Percentiles rank a stretch among this genome's conserved stretches.
phyloP scores from a whole-genome alignment of 1,140 invertebrate species.

The Megathymus violae region DNA sequence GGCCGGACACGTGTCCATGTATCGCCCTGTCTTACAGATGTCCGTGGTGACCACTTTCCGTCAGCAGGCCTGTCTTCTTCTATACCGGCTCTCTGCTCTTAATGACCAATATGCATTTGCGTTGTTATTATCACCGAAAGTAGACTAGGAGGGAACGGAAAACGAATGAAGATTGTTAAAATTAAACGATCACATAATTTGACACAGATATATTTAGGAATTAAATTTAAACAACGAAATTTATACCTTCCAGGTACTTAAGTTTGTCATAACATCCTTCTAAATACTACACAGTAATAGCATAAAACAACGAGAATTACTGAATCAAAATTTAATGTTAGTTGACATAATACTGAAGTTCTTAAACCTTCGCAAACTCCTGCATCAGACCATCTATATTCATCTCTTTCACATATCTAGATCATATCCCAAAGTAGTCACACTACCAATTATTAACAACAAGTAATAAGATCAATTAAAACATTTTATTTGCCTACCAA shows the following conservation, averaged over 20 bases:
- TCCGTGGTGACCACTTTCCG: no score
- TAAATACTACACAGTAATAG: background rate
- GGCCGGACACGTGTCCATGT: no score
- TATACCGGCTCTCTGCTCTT: no score
- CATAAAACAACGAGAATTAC: background rate
- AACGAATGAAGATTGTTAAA: no score
- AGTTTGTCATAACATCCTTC: background rate
- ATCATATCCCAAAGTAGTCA: background rate
- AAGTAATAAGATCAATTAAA: background rate
- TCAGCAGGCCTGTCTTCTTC: no score
- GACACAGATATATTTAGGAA: background rate
- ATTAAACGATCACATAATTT: no score
- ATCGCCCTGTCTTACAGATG: no score
- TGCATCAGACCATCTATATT: no score
- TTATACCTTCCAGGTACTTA: background rate
- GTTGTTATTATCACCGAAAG: no score
- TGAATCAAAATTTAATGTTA: background rate
- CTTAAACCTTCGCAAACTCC: background rate
- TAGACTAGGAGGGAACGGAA: no score
- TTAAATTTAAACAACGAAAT: background rate
- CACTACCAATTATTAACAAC: background rate
- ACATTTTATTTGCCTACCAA: background rate
- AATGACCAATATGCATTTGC: no score
- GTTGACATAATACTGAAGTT: background rate
- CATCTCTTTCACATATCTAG: background rate